Evolutionary conservation across 2,797 vertebrate genomes (phyloP), one percentile per base, ranked within the genome.

Genomic region (Moxostoma hubbsi): DNA sequence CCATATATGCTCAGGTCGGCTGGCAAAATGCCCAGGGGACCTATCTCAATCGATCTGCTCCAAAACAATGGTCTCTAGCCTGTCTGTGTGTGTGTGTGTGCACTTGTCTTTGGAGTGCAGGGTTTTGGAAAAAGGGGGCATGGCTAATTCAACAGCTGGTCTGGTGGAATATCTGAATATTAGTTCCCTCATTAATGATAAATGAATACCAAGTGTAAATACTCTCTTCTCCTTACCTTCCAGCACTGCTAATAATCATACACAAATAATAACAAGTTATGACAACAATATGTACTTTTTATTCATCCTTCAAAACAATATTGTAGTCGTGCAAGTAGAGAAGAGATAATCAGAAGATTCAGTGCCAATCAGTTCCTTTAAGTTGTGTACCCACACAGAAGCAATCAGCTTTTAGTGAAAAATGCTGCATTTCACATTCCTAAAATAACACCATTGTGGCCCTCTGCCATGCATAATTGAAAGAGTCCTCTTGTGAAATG

Each of bases 381-480:
- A 51, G 6, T 47, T 75, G 66, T 62, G 54, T 49, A 24, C 45
- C 45, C 64, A 61, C 50, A 15, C 7, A 15, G 24, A 80, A 24
- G 15, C 55, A 6, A 46, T 46, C 2, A 5, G 63, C 66, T 49
- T 6, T 43, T 61, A 64, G 7, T 50, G 18, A 61, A 18, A 77
- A 71, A 45, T 0, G 59, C 15, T 24, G 3, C 5, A 61, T 81
- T 73, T 80, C 77, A 70, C 5, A 6, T 73, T 83, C 65, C 76
- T 24, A 36, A 49, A 24, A 74, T 74, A 46, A 54, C 46, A 70
- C 15, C 45, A 71, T 11, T 5, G 46, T 6, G 24, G 57, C 53
- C 8, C 59, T 57, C n/a, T 4, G 12, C 59, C 62, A 79, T 81
- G 10, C 66, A 78, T 75, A 71, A 79, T 74, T 61, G 43, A 74